Percentiles rank a stretch among this genome's conserved stretches.
Conservation (phyloP, 2,113 vertebrate species). For the Ceratotherium simum region DNA sequence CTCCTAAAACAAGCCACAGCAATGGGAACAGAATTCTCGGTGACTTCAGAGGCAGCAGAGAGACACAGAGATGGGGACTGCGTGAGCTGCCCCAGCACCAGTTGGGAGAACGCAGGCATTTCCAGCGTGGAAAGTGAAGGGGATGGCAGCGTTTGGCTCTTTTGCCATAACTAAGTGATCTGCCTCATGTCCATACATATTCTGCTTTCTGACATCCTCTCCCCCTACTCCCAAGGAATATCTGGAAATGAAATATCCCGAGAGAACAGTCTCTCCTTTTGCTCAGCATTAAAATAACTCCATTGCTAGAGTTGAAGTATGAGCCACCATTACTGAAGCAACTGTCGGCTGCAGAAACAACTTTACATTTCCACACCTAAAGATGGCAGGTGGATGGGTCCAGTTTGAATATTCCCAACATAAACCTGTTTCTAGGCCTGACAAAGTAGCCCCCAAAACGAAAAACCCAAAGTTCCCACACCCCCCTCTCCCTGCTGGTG, state of each 20-base stretch:
- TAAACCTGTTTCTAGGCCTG: background rate
- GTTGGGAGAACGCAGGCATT: background rate
- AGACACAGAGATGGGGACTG: background rate
- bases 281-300: background rate
- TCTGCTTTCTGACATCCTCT: background rate
- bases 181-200: background rate
- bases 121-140: background rate
- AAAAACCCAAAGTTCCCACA: background rate
- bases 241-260: background rate
- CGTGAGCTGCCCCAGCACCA: background rate
- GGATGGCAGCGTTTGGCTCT: background rate
- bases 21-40: background rate
- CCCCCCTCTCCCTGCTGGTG: too few species aligned
- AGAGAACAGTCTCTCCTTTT: background rate
- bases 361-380: background rate
- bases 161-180: background rate
- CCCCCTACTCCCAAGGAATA: background rate
- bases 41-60: background rate
- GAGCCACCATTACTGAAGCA: background rate
- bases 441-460: background rate
- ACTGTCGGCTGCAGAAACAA: background rate
- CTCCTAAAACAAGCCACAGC: conserved; percentile 29
- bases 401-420: background rate
- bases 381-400: background rate
- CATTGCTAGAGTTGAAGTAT: background rate